These are phyloP conservation scores for Gonatopus flavifemur DNA, from an alignment of 1,140 invertebrate genomes.

Conservation along the genomic window DNA sequence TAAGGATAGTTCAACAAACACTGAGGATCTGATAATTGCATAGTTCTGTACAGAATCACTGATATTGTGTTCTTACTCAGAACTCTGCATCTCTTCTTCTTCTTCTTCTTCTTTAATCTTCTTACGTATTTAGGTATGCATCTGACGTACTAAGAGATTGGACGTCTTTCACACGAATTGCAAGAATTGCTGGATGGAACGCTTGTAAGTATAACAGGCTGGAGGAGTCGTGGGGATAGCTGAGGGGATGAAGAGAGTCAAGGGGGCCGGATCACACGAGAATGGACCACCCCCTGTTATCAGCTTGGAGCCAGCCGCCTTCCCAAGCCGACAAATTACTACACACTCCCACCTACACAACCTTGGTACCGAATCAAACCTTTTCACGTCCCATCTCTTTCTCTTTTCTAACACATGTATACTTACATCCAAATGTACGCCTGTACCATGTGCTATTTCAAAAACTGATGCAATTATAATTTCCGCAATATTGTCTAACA, in stretches of 20 bases:
- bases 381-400: conserved; percentile 14
- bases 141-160: conserved; percentile 15
- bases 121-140: neutral
- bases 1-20: too few relatives aligned
- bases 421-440: too few relatives aligned
- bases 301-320: conserved; percentile 48
- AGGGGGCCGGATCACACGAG: conserved; percentile 43
- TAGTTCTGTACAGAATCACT: too few relatives aligned
- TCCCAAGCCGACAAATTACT: conserved; percentile 56
- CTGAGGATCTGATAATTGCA: too few relatives aligned
- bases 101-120: neutral
- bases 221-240: conserved; percentile 22
- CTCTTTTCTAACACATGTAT: too few relatives aligned
- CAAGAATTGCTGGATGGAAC: conserved; percentile 24
- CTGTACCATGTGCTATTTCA: too few relatives aligned
- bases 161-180: conserved; percentile 41
- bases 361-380: conserved; percentile 39
- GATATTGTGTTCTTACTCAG: conserved; percentile 18
- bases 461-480: too few relatives aligned
- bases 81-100: neutral
- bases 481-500: too few relatives aligned
- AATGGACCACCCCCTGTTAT: conserved; percentile 55
- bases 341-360: conserved; percentile 39
- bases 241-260: conserved; percentile 31
- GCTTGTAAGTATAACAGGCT: conserved; percentile 29